Conservation (phyloP, 2,888 invertebrate species). For the Julus scanicus region DNA sequence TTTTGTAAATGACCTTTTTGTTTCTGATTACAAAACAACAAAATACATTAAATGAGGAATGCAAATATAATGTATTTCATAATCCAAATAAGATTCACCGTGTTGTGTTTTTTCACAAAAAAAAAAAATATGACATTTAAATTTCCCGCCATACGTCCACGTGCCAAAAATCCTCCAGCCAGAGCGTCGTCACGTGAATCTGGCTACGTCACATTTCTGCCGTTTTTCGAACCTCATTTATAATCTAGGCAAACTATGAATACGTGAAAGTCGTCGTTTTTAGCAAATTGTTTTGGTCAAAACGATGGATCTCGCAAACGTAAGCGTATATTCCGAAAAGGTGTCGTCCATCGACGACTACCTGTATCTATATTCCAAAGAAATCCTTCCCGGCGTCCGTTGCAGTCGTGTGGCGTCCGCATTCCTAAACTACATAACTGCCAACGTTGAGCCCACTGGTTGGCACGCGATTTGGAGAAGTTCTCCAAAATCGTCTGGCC, state of each 20-base stretch:
- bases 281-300: background rate
- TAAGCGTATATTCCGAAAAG: conserved; percentile 9
- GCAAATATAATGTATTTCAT: no score
- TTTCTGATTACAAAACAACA: no score
- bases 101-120: no score
- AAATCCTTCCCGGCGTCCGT: conserved; percentile 55
- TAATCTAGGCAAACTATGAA: background rate
- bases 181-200: background rate
- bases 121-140: background rate
- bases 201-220: background rate
- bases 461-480: conserved; percentile 60
- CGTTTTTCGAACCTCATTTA: background rate
- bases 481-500: conserved; percentile 21
- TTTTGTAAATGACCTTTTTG: no score
- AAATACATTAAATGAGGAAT: no score
- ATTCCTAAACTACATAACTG: conserved; percentile 57
- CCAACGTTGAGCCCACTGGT: conserved; percentile 59
- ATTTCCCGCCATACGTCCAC: background rate
- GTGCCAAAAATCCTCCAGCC: background rate
- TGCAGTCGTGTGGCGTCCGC: conserved; percentile 56
- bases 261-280: background rate
- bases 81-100: no score
- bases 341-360: conserved; percentile 51
- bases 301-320: background rate
- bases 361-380: conserved; percentile 17